Conservation (phyloP, 2,797 vertebrate genomes). For the Neopelma chrysocephalum region DNA sequence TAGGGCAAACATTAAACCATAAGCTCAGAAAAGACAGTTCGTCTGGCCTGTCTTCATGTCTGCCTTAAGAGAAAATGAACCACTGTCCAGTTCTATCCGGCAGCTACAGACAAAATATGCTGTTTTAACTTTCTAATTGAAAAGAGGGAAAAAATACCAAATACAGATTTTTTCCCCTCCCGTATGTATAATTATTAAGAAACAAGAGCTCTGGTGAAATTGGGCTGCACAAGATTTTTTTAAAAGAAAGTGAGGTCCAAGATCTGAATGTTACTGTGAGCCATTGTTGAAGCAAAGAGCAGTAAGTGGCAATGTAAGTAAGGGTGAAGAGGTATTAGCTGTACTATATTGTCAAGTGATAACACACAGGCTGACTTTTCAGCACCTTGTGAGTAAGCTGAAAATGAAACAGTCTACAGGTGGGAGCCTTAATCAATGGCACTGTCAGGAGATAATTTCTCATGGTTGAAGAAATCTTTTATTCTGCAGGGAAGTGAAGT, state of each 20-base stretch:
- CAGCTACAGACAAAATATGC: not conserved
- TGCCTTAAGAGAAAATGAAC: not conserved
- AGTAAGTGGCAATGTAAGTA: not conserved
- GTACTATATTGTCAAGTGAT: constrained; percentile 56
- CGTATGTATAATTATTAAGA: not conserved
- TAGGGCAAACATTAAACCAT: not conserved
- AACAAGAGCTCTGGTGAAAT: not conserved
- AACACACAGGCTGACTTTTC: constrained; percentile 55
- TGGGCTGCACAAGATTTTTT: not conserved
- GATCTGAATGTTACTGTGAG: not conserved
- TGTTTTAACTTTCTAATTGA: not conserved
- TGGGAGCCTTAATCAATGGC: constrained; percentile 48
- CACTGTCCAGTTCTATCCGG: not conserved
- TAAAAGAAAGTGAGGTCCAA: not conserved
- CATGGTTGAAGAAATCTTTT: constrained; percentile 64
- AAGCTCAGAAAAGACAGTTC: not conserved
- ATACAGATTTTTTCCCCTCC: accelerated
- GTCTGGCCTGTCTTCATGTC: not conserved
- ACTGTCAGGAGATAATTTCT: constrained; percentile 46
- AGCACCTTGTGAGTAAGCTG: constrained; percentile 45
- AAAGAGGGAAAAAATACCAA: not conserved
- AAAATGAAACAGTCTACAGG: constrained; percentile 65
- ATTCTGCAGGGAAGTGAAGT: constrained; percentile 56
- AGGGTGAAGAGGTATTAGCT: constrained; percentile 14
- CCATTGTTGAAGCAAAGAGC: constrained; percentile 12